Evolutionary conservation across 2,888 invertebrate species (phyloP).

Genomic region (Chironomus riparius): DNA sequence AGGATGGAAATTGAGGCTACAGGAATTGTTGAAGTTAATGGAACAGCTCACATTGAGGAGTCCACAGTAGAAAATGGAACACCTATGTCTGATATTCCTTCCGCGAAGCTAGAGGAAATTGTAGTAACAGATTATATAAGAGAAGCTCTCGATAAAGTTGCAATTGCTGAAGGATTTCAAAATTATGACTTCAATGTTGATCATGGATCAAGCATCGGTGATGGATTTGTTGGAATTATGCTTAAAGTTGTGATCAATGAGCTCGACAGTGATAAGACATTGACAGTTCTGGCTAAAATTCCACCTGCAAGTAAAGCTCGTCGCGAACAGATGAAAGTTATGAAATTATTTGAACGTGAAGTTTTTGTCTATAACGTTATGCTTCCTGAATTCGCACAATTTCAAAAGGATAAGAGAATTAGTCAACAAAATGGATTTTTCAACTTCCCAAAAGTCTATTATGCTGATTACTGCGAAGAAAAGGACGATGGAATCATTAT

Average conservation of each 20-base stretch:
- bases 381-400: constrained; percentile 27
- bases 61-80: too few species aligned
- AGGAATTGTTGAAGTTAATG: neutral
- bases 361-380: constrained; percentile 27
- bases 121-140: constrained; percentile 14
- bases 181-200: neutral
- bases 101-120: neutral
- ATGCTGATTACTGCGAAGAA: constrained; percentile 17
- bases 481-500: constrained; percentile 26
- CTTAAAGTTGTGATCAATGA: constrained; percentile 19
- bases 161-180: constrained; percentile 26
- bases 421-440: constrained; percentile 20
- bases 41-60: neutral
- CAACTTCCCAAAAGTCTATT: constrained; percentile 28
- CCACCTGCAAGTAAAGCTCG: constrained; percentile 25
- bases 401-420: constrained; percentile 26
- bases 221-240: constrained; percentile 27
- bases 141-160: constrained; percentile 16
- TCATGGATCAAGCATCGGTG: constrained; percentile 25
- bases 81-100: neutral
- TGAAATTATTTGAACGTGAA: constrained; percentile 28
- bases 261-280: neutral
- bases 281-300: constrained; percentile 25
- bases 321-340: neutral
- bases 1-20: neutral